Evolutionary conservation across 2,113 vertebrate genomes (phyloP).

Genomic region (Hippocampus barbouri): DNA sequence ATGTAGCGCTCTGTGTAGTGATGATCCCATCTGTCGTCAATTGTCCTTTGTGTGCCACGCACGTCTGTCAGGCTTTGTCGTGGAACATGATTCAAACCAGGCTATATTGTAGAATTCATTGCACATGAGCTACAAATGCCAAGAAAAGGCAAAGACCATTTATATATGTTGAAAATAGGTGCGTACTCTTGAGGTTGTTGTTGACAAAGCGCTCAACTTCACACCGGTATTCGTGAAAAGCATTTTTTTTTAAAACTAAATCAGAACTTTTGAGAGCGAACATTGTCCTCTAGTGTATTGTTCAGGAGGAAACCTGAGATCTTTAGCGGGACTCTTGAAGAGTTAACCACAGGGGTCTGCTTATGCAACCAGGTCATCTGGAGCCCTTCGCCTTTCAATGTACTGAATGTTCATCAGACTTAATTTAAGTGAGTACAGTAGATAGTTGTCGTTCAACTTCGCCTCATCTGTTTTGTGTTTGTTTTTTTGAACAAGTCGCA

Average conservation of each 20-base stretch:
- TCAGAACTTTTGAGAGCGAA: neutral
- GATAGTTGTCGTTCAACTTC: neutral
- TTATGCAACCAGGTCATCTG: constrained; percentile 37
- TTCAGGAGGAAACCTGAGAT: constrained; percentile 4
- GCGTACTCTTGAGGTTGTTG: neutral
- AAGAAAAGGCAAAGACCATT: neutral
- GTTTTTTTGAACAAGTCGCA: constrained; percentile 19
- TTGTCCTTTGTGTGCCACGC: constrained; percentile 18
- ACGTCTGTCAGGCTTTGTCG: constrained; percentile 12
- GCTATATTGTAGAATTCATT: constrained; percentile 1
- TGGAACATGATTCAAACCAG: neutral
- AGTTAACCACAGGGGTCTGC: constrained; percentile 19
- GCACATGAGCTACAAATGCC: constrained; percentile 14
- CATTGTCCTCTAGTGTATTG: neutral
- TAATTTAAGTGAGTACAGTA: neutral
- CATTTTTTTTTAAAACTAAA: too few relatives aligned
- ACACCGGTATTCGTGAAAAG: neutral
- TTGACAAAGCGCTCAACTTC: neutral
- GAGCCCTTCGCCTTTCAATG: constrained; percentile 29
- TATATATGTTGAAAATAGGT: neutral
- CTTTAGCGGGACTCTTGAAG: constrained; percentile 10
- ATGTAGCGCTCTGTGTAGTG: constrained; percentile 26
- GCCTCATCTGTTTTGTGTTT: neutral
- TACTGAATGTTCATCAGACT: neutral
- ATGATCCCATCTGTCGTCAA: constrained; percentile 26